Conservation (phyloP, 2,797 vertebrate genomes). For the Eutrigla gurnardus region DNA sequence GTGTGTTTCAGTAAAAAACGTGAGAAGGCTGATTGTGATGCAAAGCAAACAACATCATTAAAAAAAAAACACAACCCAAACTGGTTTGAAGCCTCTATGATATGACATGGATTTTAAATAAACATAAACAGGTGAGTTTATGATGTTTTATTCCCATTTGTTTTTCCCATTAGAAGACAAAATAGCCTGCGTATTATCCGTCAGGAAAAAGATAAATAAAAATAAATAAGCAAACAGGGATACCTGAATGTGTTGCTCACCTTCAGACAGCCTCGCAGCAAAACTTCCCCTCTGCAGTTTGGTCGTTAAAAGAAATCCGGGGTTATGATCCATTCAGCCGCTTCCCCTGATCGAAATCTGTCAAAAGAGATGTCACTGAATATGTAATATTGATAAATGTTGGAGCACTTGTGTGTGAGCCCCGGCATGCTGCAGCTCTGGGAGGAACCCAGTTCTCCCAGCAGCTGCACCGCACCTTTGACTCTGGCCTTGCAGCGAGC, state of each 20-base stretch:
- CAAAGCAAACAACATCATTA: background rate
- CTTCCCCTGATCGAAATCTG: constrained; percentile 65
- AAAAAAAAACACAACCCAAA: background rate
- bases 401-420: constrained; percentile 14
- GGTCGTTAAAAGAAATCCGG: constrained; percentile 60
- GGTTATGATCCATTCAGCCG: constrained; percentile 45
- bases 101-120: background rate
- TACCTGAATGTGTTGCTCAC: constrained; percentile 60
- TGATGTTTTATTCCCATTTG: background rate
- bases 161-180: background rate
- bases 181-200: background rate
- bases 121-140: background rate
- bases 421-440: constrained; percentile 21
- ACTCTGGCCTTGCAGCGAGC: constrained; percentile 70
- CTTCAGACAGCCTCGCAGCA: constrained; percentile 11
- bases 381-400: constrained; percentile 35
- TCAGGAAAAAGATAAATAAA: background rate
- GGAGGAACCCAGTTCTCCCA: constrained; percentile 38
- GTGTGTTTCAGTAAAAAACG: background rate
- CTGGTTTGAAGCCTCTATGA: background rate
- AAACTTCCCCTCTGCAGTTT: constrained; percentile 49
- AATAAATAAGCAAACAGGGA: constrained; percentile 9
- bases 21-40: constrained; percentile 5
- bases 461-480: constrained; percentile 72
- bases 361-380: constrained; percentile 61